A percentile compares a stretch with the other conserved stretches of the same genome.
Evolutionary conservation across 2,797 vertebrate species (phyloP).

Genomic region (Chelonia mydas): DNA sequence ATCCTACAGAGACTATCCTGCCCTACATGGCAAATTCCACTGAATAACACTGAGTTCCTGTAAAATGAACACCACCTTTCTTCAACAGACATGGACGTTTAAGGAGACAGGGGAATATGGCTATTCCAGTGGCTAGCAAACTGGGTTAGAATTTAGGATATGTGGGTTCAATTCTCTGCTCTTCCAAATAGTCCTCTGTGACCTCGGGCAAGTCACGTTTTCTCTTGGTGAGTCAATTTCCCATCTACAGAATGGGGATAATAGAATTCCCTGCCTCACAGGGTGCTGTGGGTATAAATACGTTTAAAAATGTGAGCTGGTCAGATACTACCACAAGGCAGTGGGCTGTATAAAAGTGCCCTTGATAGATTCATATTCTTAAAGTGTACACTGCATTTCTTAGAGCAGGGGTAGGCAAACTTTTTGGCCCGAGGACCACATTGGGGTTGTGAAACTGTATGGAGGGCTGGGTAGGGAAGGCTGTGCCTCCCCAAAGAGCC

Average conservation of each 20-base stretch:
- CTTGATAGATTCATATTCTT: neutral
- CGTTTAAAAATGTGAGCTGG: neutral
- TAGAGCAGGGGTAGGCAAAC: neutral
- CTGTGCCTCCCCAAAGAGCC: no score
- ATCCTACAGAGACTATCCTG: neutral
- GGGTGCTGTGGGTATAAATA: neutral
- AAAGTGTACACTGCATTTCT: neutral
- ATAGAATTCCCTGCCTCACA: neutral
- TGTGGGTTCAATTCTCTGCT: neutral
- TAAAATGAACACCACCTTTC: neutral
- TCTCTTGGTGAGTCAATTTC: conserved; percentile 2
- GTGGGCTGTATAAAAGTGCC: neutral
- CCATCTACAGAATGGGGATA: neutral
- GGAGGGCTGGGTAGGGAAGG: no score
- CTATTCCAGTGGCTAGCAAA: neutral
- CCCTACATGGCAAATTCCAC: neutral
- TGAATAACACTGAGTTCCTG: neutral
- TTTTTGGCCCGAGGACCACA: no score
- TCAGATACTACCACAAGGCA: neutral
- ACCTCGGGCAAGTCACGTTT: neutral
- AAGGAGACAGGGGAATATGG: neutral
- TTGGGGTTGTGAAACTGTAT: no score
- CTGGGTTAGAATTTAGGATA: neutral
- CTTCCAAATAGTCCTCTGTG: neutral
- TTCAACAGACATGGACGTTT: neutral